These are phyloP conservation scores for Okapia johnstoni DNA, from an alignment of 2,113 vertebrate species.

Conservation along the genomic window DNA sequence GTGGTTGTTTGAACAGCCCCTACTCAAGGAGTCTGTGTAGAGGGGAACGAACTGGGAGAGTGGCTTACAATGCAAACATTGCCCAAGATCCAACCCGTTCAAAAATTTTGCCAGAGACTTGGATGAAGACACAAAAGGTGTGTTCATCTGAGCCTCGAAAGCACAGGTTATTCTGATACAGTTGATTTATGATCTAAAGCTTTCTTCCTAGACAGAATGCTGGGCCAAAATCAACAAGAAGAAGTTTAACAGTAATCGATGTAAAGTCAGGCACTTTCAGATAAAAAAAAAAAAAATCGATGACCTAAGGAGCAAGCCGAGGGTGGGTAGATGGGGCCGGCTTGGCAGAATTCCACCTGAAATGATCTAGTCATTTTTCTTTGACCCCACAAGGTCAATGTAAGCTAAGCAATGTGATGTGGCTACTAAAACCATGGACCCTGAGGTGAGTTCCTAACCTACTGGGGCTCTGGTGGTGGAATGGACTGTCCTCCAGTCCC, in stretches of 20 bases:
- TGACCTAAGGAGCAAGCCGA: not conserved
- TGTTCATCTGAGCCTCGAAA: slow-evolving; percentile 34
- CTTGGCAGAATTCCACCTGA: not conserved
- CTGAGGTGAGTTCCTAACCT: not conserved
- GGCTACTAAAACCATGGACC: not conserved
- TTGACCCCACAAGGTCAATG: not conserved
- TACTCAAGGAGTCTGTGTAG: fast-evolving
- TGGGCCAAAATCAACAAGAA: slow-evolving; percentile 48
- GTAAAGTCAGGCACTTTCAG: slow-evolving; percentile 30
- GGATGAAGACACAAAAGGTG: not conserved
- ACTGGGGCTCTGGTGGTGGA: not conserved
- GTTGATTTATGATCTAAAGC: slow-evolving; percentile 39
- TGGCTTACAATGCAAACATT: fast-evolving
- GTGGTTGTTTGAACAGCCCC: not conserved
- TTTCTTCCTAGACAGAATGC: not conserved
- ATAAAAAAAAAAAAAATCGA: slow-evolving; percentile 4
- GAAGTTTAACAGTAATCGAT: slow-evolving; percentile 50
- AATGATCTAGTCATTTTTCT: not conserved
- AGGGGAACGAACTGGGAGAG: not conserved
- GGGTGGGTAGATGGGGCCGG: not conserved
- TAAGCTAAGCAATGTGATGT: not conserved
- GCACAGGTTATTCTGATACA: not conserved
- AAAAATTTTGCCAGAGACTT: not conserved
- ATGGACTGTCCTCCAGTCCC: not conserved
- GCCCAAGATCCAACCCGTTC: not conserved